A percentile compares a stretch with the other conserved stretches of the same genome.
Evolutionary conservation across 2,888 invertebrate genomes (phyloP).

Genomic region (Phymatocera aterrima): DNA sequence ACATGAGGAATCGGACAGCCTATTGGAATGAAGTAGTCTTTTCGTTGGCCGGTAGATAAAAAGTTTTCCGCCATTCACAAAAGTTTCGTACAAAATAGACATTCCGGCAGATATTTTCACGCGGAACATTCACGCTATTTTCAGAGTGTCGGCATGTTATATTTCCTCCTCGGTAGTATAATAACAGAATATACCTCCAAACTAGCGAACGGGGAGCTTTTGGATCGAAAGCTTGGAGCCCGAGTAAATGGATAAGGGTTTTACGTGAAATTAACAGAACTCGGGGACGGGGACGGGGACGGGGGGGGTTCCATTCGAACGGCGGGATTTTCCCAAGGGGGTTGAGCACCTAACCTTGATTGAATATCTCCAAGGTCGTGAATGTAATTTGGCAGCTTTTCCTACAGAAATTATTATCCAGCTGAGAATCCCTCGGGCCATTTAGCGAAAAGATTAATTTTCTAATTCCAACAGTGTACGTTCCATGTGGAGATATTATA

Average conservation of each 20-base stretch:
- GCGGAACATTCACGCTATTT: background rate
- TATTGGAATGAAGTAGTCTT: background rate
- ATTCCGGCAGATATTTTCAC: background rate
- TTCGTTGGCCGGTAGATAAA: background rate
- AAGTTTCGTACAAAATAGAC: background rate
- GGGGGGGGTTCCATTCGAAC: slow-evolving; percentile 19
- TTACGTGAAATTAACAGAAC: slow-evolving; percentile 13
- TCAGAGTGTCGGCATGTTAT: background rate
- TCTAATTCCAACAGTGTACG: background rate
- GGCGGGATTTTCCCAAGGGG: background rate
- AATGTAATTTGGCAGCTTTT: background rate
- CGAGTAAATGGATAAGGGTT: slow-evolving; percentile 17
- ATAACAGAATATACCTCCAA: background rate
- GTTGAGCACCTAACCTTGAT: background rate
- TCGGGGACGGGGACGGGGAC: background rate
- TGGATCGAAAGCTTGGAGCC: background rate
- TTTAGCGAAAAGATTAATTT: background rate
- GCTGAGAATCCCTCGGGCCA: background rate
- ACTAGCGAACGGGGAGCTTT: background rate
- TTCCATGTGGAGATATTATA: too few species aligned
- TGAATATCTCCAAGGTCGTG: slow-evolving; percentile 13
- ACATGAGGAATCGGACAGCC: background rate
- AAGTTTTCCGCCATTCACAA: background rate
- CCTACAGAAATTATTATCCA: background rate
- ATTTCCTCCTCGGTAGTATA: background rate